Base-by-base conservation (phyloP, 2,888 invertebrate species). In the Metopia argyrocephala region DNA sequence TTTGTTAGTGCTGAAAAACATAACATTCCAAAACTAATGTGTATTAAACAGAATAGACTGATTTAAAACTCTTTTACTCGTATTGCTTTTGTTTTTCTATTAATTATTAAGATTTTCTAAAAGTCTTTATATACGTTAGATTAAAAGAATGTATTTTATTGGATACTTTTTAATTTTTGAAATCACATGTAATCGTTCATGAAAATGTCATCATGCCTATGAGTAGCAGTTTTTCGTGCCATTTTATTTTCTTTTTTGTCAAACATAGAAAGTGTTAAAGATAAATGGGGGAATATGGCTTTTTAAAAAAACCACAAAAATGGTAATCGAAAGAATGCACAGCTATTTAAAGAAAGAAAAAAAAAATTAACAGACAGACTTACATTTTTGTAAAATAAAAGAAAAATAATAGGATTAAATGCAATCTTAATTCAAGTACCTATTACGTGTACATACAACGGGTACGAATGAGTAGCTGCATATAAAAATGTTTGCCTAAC, bases 121-220 rank as follows among this genome's bases (percentile, higher is more conserved):
- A 3, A 12, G 9, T 15, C 38, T 15, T 38, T 38, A 15, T 38
- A 4, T 1, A 4, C 48, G 1, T 48, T 48, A 18, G 12, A 18
- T 48, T 69, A 28, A 21, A 28, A 27, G 5, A 27, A 45, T 45
- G 28, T 28, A 23, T 50, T 48, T n/a, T 50, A 21, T 31, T 68
- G 27, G n/a, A 23, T 68, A 31, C 21, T 18, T 59, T n/a, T 76
- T n/a, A 59, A 27, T 69, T 74, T 38, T 68, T 27, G 2, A 76
- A 76, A 62, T 81, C 78, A 70, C 21, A 74, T 78, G 74, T 75
- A 81, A 78, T 81, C 81, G 78, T 78, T 78, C 75, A 78, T 81
- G 78, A 81, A 38, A 38, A 81, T 81, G 74, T 81, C 78, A 81
- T 81, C 78, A 81, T 74, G 61, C 78, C 78, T 66, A 78, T 75